A percentile compares a stretch with the other conserved stretches of the same genome.
These are phyloP conservation scores for Standfussiana lucernea DNA, from an alignment of 2,888 invertebrate species.

Conservation along the genomic window DNA sequence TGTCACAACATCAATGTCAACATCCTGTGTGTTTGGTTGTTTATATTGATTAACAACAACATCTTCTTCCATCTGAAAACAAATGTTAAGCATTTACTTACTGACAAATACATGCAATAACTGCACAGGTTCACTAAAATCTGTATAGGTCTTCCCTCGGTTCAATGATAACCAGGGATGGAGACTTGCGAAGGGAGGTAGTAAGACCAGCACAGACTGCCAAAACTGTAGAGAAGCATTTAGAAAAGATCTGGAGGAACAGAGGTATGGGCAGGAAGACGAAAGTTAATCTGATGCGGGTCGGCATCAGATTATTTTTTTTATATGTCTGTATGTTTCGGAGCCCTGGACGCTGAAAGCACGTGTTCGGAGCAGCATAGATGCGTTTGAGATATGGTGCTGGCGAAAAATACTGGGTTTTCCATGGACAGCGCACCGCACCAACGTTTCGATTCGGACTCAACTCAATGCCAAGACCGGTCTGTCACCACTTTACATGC, in stretches of 20 bases:
- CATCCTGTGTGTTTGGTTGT: conserved; percentile 63
- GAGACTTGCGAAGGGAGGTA: not conserved
- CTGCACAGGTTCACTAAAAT: not conserved
- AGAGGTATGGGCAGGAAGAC: not conserved
- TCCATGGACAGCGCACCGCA: not conserved
- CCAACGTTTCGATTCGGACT: not conserved
- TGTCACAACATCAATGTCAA: conserved; percentile 62
- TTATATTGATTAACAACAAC: conserved; percentile 64
- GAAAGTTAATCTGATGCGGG: not conserved
- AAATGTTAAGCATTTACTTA: not conserved
- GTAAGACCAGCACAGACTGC: not conserved
- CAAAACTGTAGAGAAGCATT: not conserved
- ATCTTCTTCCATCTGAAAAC: conserved; percentile 75
- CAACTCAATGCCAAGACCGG: not conserved
- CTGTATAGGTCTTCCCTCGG: not conserved
- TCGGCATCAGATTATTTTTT: not conserved
- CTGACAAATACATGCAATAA: not conserved
- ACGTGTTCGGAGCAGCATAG: not conserved
- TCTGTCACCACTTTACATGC: not conserved
- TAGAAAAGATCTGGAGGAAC: not conserved
- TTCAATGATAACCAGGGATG: not conserved
- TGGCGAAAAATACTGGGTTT: not conserved
- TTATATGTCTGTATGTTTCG: not conserved
- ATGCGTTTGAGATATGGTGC: not conserved
- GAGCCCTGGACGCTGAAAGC: not conserved